Percentiles rank a stretch among this genome's conserved stretches.
Evolutionary conservation across 2,113 vertebrate genomes (phyloP).

Genomic region (Oenanthe oenanthe): DNA sequence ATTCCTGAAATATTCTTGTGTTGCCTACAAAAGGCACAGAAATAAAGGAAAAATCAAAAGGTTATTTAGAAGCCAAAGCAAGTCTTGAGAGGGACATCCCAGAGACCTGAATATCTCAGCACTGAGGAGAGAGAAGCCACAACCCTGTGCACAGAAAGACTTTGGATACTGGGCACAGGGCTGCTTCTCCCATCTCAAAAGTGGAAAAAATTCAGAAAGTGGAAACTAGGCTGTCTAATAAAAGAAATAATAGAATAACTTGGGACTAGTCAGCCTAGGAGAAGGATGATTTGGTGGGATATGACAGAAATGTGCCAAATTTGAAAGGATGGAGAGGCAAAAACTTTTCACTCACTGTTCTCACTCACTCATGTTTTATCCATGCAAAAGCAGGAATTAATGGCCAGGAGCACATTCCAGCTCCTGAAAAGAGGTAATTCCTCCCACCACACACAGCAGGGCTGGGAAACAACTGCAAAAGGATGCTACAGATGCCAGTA

Average conservation of each 20-base stretch:
- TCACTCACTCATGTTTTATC: neutral
- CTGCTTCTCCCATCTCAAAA: neutral
- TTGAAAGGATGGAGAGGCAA: neutral
- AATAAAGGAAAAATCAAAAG: neutral
- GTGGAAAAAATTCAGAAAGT: neutral
- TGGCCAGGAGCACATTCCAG: neutral
- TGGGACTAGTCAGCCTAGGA: neutral
- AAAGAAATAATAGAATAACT: neutral
- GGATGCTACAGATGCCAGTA: neutral
- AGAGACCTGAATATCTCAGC: neutral
- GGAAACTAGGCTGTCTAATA: neutral
- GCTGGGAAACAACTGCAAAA: neutral
- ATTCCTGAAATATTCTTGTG: neutral
- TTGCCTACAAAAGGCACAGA: neutral
- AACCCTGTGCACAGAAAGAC: neutral
- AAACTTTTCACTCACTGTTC: neutral
- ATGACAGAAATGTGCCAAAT: neutral
- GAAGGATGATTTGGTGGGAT: neutral
- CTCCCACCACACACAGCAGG: neutral
- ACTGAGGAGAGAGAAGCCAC: neutral
- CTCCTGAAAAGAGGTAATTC: neutral
- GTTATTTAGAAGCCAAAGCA: neutral
- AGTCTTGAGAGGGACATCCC: neutral
- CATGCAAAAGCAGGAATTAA: neutral
- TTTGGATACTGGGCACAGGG: neutral